Conservation (phyloP, 2,888 invertebrate genomes). For the Cistogaster globosa region DNA sequence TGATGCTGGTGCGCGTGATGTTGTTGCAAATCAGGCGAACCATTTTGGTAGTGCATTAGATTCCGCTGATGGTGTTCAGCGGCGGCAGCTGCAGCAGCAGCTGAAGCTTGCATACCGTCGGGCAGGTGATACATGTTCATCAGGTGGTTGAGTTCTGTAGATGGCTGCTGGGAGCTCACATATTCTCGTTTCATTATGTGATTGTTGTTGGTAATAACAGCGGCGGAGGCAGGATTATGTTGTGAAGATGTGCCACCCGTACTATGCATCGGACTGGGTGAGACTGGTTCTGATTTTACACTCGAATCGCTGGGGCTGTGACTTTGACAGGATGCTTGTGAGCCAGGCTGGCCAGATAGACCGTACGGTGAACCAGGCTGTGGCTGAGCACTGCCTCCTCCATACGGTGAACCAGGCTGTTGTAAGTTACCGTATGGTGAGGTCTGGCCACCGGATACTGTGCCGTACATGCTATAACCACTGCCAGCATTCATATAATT, state of each 20-base stretch:
- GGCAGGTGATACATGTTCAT: constrained; percentile 88
- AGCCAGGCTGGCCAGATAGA: constrained; percentile 85
- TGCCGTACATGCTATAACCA: constrained; percentile 90
- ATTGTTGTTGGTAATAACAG: constrained; percentile 82
- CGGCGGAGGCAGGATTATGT: constrained; percentile 82
- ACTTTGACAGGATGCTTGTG: constrained; percentile 87
- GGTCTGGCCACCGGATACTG: constrained; percentile 87
- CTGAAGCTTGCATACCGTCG: constrained; percentile 85
- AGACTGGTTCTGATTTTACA: constrained; percentile 94
- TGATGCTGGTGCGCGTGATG: constrained; percentile 82
- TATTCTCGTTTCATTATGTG: constrained; percentile 88
- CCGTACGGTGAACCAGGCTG: constrained; percentile 86
- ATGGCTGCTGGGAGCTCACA: constrained; percentile 83
- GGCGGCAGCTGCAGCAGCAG: constrained; percentile 84
- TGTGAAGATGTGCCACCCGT: constrained; percentile 74
- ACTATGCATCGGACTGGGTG: constrained; percentile 86
- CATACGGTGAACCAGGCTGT: constrained; percentile 88
- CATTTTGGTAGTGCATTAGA: constrained; percentile 82
- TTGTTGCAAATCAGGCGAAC: constrained; percentile 81
- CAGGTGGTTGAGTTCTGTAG: constrained; percentile 86
- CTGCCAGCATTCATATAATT: constrained; percentile 88
- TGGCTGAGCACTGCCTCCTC: constrained; percentile 80
- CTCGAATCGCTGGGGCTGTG: constrained; percentile 94
- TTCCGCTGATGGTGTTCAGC: constrained; percentile 80
- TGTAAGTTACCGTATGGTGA: constrained; percentile 90